phyloP scores from a whole-genome alignment of 2,113 vertebrate genomes.

The Sus scrofa region T2T-Sscrofa CM000812.6:265033501-265034000 shows the following conservation, averaged over 20 bases:
- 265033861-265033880: constrained; percentile 87
- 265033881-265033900: constrained; percentile 86
- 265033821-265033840: constrained; percentile 94
- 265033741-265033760: constrained; percentile 85
- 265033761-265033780: constrained; percentile 91
- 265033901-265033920: constrained; percentile 87
- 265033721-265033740: constrained; percentile 86
- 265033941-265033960: constrained; percentile 91
- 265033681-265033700: constrained; percentile 91
- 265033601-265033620: constrained; percentile 96
- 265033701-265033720: constrained; percentile 92
- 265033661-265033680: constrained; percentile 89
- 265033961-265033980: constrained; percentile 95
- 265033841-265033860: constrained; percentile 84
- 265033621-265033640: constrained; percentile 90
- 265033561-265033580: constrained; percentile 87
- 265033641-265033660: constrained; percentile 88
- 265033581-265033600: constrained; percentile 91
- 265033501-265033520: constrained; percentile 93
- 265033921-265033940: constrained; percentile 91
- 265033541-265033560: constrained; percentile 94
- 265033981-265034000: constrained; percentile 93
- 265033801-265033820: constrained; percentile 90
- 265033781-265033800: constrained; percentile 93
- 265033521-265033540: constrained; percentile 91